Evolutionary conservation across 2,797 vertebrate genomes (phyloP).

Genomic region (Pygocentrus nattereri): DNA sequence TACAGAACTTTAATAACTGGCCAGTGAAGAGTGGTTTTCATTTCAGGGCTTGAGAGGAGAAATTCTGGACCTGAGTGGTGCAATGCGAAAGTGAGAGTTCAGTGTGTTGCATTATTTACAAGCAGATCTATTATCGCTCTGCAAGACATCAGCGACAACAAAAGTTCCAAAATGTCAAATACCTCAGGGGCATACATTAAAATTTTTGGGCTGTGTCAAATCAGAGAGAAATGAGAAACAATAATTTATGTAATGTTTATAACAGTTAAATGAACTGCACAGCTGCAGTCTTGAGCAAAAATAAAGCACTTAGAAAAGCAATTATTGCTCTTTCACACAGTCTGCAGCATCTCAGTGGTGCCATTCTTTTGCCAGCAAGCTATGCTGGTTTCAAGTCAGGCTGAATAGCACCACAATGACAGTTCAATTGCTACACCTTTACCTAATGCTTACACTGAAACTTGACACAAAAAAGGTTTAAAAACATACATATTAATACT

Average conservation of each 20-base stretch:
- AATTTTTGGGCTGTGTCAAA: slow-evolving; percentile 27
- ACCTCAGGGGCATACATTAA: slow-evolving; percentile 11
- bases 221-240: slow-evolving; percentile 22
- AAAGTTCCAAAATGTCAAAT: slow-evolving; percentile 24
- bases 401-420: neutral
- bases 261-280: neutral
- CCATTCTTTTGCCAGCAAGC: neutral
- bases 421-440: neutral
- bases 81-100: slow-evolving; percentile 52
- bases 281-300: neutral
- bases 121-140: slow-evolving; percentile 64
- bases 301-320: slow-evolving; percentile 26
- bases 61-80: slow-evolving; percentile 50
- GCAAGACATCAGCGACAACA: slow-evolving; percentile 30
- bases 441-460: too few species aligned
- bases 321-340: neutral
- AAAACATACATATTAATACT: too few species aligned
- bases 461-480: too few species aligned
- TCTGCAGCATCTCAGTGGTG: neutral
- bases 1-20: neutral
- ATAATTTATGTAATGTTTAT: slow-evolving; percentile 31
- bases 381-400: neutral
- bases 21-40: neutral
- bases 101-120: slow-evolving; percentile 70
- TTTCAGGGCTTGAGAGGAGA: slow-evolving; percentile 9